These are phyloP conservation scores for Teinopalpus imperialis DNA, from an alignment of 2,888 invertebrate species.

Conservation along the genomic window DNA sequence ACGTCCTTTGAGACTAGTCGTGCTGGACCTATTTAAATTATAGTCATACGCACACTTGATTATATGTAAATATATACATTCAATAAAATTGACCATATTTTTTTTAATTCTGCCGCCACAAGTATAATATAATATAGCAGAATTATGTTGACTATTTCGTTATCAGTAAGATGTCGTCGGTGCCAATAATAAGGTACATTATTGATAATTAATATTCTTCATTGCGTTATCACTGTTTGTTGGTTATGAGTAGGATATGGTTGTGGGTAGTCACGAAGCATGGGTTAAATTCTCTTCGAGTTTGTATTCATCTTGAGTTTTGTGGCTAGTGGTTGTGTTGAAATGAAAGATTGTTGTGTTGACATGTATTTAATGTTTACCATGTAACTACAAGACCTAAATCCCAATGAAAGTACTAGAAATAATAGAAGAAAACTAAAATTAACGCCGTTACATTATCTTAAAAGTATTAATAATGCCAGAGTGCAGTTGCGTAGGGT, in stretches of 20 bases:
- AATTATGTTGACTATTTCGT: too few relatives aligned
- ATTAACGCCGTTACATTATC: slow-evolving; percentile 54
- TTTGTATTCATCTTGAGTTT: slow-evolving; percentile 15
- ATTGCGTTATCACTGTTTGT: too few relatives aligned
- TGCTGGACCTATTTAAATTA: too few relatives aligned
- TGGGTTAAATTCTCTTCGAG: background rate
- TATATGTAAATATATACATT: too few relatives aligned
- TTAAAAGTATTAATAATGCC: slow-evolving; percentile 53
- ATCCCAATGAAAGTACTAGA: slow-evolving; percentile 60
- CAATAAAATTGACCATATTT: too few relatives aligned
- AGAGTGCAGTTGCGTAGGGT: slow-evolving; percentile 61
- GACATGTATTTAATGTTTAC: slow-evolving; percentile 80
- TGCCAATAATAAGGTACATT: too few relatives aligned
- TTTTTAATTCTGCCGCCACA: too few relatives aligned
- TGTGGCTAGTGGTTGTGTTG: slow-evolving; percentile 46
- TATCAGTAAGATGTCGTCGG: too few relatives aligned
- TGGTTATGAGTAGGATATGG: slow-evolving; percentile 12
- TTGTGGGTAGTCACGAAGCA: background rate
- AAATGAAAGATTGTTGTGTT: slow-evolving; percentile 80
- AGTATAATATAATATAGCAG: too few relatives aligned
- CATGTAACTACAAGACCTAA: slow-evolving; percentile 76
- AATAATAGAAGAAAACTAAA: slow-evolving; percentile 48
- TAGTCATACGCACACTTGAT: too few relatives aligned
- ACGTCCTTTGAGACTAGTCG: too few relatives aligned
- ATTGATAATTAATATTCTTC: too few relatives aligned